Base-by-base conservation (phyloP, 1,140 invertebrate genomes). In the Halotydeus destructor region DNA sequence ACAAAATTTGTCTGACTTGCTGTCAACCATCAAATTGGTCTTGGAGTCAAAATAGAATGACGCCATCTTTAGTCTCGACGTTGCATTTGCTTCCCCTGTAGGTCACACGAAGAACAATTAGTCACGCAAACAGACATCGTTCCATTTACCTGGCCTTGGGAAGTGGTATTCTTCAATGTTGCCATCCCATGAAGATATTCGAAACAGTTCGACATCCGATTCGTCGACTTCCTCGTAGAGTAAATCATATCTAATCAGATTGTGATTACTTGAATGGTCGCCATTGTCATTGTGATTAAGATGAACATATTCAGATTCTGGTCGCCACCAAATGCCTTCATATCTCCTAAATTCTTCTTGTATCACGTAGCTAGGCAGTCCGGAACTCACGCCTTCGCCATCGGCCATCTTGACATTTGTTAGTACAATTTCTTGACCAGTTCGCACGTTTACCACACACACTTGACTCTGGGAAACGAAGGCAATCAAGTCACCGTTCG, bases 261-360 rank as follows among this genome's bases (percentile, higher is more conserved):
- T 23, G 24, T 38, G 6, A 1, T 22, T 37, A 12, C 19, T 19
- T 14, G 11, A 31, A 39, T 26, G 5, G 5, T 28, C 11, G 12
- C 16, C 12, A 30, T 19, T 21, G 18, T 23, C 16, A 12, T n/a
- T 25, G 34, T 42, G 24, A 30, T 16, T 35, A 9, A 41, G 16
- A 11, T 24, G 5, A 33, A 21, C 24, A 23, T 21, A 44, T 12
- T n/a, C 21, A 39, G 38, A 23, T 21, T 68, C 67, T 4, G 86
- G 86, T 55, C 88, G 79, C 91, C 89, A 98, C 89, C 89, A 98
- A 58, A 84, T 93, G 0, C 89, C 89, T 48, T 78, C 79, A 58
- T 86, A 96, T 24, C 91, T 70, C 52, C 76, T 81, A 64, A 97
- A 96, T 64, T 97, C 91, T 65, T 98, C 91, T 64, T 96, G 89